Percentiles rank a stretch among this genome's conserved stretches.
Conservation (phyloP, 64 coral and sea anemone genomes). For the Montipora sp. region DNA sequence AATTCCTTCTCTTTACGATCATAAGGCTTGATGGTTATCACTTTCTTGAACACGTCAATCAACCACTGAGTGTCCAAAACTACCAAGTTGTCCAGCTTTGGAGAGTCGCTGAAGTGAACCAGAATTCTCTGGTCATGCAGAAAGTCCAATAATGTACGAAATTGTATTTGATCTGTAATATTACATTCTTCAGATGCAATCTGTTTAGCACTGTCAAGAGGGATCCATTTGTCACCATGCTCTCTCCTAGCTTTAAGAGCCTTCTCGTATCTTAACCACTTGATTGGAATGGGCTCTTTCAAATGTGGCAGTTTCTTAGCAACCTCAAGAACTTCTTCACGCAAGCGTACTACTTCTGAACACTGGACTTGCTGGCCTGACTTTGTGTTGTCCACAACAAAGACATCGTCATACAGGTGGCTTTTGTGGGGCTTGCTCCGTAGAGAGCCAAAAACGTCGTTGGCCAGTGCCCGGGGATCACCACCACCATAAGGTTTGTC, state of each 20-base stretch:
- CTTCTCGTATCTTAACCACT: slow-evolving; percentile 20
- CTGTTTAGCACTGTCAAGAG: background rate
- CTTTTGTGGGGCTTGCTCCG: background rate
- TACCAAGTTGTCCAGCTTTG: too few relatives aligned
- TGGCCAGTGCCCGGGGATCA: background rate
- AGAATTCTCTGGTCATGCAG: slow-evolving; percentile 6
- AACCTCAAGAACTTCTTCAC: background rate
- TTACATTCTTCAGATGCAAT: slow-evolving; percentile 1
- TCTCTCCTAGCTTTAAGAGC: background rate
- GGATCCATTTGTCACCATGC: background rate
- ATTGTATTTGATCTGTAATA: background rate
- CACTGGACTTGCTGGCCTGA: background rate
- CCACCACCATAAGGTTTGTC: background rate
- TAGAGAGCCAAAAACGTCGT: background rate
- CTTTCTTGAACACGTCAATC: too few relatives aligned
- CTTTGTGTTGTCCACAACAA: slow-evolving; percentile 31
- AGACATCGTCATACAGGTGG: background rate
- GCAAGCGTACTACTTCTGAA: background rate
- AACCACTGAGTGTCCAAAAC: too few relatives aligned
- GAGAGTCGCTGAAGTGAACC: too few relatives aligned
- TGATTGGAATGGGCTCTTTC: slow-evolving; percentile 5
- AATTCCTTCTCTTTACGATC: background rate
- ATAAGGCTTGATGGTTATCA: too few relatives aligned
- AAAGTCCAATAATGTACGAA: slow-evolving; percentile 2
- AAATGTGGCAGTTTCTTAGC: background rate